Conservation (phyloP, 2,113 vertebrate species). For the Stegostoma tigrinum region DNA sequence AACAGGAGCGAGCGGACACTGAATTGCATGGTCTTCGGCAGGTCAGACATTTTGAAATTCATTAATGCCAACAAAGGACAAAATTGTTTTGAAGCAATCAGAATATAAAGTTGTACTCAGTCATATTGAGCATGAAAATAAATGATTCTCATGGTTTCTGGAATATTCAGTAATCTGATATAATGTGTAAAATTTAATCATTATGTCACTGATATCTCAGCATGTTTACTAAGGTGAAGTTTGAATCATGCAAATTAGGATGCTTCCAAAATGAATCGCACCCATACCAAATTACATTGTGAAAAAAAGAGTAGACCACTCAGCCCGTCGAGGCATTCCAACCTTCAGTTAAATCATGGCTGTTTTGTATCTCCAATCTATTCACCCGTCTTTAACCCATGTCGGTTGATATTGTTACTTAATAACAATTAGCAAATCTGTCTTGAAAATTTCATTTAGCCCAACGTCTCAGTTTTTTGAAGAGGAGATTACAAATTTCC, state of each 20-base stretch:
- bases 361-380: background rate
- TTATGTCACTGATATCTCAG: background rate
- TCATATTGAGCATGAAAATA: background rate
- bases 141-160: background rate
- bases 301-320: background rate
- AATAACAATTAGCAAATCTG: background rate
- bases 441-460: background rate
- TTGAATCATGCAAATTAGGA: background rate
- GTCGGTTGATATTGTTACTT: background rate
- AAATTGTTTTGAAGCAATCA: background rate
- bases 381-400: background rate
- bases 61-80: background rate
- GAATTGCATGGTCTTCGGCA: conserved; percentile 67
- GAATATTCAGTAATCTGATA: background rate
- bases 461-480: background rate
- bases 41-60: conserved; percentile 51
- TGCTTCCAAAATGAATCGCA: background rate
- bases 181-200: background rate
- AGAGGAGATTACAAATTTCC: background rate
- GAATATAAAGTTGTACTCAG: background rate
- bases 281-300: background rate
- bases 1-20: conserved; percentile 62
- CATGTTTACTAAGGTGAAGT: background rate
- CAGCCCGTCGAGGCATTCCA: background rate
- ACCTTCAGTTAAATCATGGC: background rate